Conservation (phyloP, 2,113 vertebrate genomes). For the Lonchura striata region DNA sequence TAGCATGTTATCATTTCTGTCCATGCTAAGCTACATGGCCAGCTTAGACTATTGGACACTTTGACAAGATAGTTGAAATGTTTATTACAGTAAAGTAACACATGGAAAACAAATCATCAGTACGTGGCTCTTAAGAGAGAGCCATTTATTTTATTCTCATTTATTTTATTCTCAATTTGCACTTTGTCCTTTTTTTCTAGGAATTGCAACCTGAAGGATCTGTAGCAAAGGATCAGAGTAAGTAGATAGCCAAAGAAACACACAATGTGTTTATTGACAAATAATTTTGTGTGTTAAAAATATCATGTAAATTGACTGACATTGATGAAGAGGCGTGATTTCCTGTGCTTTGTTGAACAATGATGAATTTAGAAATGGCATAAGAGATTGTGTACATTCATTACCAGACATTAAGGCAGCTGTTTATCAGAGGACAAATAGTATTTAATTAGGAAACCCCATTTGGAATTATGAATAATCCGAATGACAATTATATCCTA, state of each 20-base stretch:
- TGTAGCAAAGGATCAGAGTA: constrained; percentile 82
- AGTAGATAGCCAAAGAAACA: constrained; percentile 67
- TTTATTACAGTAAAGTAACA: background rate
- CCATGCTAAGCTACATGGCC: background rate
- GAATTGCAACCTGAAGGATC: constrained; percentile 74
- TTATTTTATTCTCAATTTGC: background rate
- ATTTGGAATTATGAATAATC: background rate
- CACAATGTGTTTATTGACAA: background rate
- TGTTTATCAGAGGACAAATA: background rate
- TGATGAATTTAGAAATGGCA: background rate
- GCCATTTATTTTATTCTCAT: background rate
- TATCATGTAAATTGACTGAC: background rate
- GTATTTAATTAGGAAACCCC: background rate
- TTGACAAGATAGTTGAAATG: background rate
- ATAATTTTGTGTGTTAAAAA: fast-evolving
- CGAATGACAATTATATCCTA: background rate
- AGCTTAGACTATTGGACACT: background rate
- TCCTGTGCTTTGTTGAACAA: background rate
- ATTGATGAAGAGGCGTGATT: background rate
- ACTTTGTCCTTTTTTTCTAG: constrained; percentile 62
- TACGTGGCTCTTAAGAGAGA: background rate
- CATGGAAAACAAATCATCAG: fast-evolving
- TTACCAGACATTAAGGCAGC: background rate
- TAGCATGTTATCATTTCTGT: background rate
- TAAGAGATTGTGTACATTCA: background rate